Percentiles rank a stretch among this genome's conserved stretches.
These are phyloP conservation scores for Lontra canadensis DNA, from an alignment of 2,113 vertebrate species.

Conservation along the genomic window DNA sequence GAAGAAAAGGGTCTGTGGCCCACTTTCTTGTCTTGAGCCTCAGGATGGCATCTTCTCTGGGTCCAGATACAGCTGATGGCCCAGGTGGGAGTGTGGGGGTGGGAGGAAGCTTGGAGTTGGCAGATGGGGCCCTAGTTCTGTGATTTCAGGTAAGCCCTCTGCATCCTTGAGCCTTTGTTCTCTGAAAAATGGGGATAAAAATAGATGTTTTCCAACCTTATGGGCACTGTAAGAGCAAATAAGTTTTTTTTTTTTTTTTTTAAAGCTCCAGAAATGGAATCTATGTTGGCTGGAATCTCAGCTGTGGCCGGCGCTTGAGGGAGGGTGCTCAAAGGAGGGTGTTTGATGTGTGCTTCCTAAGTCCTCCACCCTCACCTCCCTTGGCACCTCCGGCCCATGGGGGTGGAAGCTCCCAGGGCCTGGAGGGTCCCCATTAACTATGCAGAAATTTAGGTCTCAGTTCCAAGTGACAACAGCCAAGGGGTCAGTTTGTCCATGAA, in stretches of 20 bases:
- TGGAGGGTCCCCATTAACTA: neutral
- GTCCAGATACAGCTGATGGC: neutral
- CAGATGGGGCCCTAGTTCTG: neutral
- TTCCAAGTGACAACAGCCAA: neutral
- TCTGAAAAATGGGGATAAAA: neutral
- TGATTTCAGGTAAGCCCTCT: neutral
- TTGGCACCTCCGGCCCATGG: neutral
- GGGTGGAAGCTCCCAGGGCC: neutral
- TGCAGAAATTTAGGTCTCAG: neutral
- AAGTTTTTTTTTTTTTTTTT: neutral
- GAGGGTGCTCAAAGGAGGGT: neutral
- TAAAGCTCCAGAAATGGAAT: neutral
- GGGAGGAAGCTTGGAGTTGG: neutral
- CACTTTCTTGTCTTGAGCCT: neutral
- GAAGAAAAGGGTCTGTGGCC: neutral
- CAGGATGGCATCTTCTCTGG: neutral
- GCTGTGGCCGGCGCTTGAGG: neutral
- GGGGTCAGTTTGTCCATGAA: neutral
- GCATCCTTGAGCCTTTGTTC: neutral
- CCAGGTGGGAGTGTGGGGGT: neutral
- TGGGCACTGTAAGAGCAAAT: rapidly evolving
- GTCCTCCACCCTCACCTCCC: neutral
- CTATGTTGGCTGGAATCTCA: neutral
- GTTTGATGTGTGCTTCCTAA: neutral
- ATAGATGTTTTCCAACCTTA: neutral